Evolutionary conservation across 2,797 vertebrate species (phyloP), one percentile per base, ranked within the genome.

Genomic region (Myripristis murdjan): DNA sequence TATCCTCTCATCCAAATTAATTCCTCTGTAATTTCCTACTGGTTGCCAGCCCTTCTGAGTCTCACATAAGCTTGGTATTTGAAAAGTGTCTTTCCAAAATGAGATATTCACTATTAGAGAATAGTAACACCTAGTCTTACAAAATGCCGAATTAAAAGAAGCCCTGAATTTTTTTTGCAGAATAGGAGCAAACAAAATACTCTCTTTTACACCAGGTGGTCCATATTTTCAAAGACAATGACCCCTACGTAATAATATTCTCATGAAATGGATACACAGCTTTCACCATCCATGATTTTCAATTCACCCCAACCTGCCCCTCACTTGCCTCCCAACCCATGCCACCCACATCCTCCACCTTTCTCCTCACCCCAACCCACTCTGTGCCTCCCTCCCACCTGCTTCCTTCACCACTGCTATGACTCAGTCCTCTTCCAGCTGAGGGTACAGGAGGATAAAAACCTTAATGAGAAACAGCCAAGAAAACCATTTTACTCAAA

Each of bases 401-500:
- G 79, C 78, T 73, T 79, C 74, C 68, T 70, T 70, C 71, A 74
- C 81, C n/a, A n/a, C n/a, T 80, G 87, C 84, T 86, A 83, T 92
- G 91, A 92, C 88, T 92, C 91, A 91, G 83, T 89, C 73, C 65
- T 80, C 81, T 77, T 72, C 79, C 83, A 88, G 70, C 77, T 64
- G 75, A 83, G 73, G 70, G 77, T 88, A 85, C 78, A 87, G 55
- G 49, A 75, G 77, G 79, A 82, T 77, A 79, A 85, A 84, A 75
- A 73, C 68, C 73, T 71, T 73, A 47, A 84, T 75, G 81, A 83
- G 76, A 89, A 87, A 71, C 70, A 79, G 83, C 74, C 82, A 68
- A 75, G 51, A 86, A 81, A 79, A 68, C 7, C 61, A 75, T 82
- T 81, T 79, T 54, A 79, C 73, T 77, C 58, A 81, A 74, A 79